Conservation (phyloP, 1,140 invertebrate genomes). For the Acyrthosiphon pisum region DNA sequence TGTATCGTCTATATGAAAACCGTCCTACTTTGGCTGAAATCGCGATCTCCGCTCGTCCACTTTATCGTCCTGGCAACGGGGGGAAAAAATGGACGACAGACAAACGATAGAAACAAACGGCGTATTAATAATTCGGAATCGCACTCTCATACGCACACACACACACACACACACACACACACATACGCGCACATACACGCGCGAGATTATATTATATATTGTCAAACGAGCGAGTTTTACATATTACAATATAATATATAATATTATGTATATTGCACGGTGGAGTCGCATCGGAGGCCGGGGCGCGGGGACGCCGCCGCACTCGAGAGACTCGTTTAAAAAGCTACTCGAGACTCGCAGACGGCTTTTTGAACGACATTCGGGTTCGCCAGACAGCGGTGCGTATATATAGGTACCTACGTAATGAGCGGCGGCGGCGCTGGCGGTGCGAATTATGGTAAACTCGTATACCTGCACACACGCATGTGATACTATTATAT, state of each 20-base stretch:
- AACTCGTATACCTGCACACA: neutral
- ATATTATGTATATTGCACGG: neutral
- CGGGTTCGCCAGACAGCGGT: neutral
- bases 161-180: neutral
- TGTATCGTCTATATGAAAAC: neutral
- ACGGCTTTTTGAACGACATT: slow-evolving; percentile 37
- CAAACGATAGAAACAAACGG: neutral
- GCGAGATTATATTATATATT: slow-evolving; percentile 1
- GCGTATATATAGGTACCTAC: neutral
- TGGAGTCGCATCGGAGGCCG: neutral
- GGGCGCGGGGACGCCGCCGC: neutral
- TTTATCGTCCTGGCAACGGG: neutral
- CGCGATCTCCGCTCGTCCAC: neutral
- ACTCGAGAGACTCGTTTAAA: slow-evolving; percentile 27
- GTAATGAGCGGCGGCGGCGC: neutral
- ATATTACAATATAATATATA: neutral
- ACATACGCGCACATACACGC: neutral
- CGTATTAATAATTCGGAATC: slow-evolving; percentile 24
- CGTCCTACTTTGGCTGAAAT: neutral
- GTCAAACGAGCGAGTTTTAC: neutral
- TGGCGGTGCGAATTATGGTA: neutral
- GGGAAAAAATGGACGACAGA: slow-evolving; percentile 5
- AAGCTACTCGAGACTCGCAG: slow-evolving; percentile 47
- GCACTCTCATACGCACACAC: neutral
- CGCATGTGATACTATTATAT: neutral